Percentiles rank a stretch among this genome's conserved stretches.
Evolutionary conservation across 2,113 vertebrate genomes (phyloP).

Genomic region (Thamnophis sirtalis): DNA sequence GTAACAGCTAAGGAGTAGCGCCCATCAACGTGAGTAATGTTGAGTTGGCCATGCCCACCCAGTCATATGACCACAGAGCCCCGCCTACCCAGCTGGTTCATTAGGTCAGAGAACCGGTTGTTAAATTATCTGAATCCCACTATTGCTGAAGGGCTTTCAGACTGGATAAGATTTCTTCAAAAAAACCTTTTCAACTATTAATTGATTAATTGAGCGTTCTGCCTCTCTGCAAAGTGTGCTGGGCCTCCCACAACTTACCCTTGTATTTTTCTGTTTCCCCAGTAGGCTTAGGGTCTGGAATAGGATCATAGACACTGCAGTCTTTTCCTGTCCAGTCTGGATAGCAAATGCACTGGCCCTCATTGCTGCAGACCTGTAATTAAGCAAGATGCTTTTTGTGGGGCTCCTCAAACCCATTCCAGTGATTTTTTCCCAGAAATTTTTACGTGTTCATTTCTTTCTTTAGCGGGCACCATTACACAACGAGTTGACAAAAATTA

Average conservation of each 20-base stretch:
- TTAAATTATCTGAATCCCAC: no score
- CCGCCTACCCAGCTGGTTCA: no score
- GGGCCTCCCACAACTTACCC: conserved; percentile 67
- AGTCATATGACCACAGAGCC: no score
- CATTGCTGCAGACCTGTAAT: conserved; percentile 87
- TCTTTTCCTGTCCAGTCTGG: conserved; percentile 93
- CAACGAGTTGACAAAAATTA: background rate
- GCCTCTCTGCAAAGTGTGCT: background rate
- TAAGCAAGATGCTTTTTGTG: background rate
- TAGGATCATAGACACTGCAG: conserved; percentile 89
- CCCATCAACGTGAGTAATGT: no score
- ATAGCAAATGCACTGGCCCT: conserved; percentile 94
- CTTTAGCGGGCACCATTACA: background rate
- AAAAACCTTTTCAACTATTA: background rate
- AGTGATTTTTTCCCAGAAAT: background rate
- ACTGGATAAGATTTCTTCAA: background rate
- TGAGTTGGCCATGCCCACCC: no score
- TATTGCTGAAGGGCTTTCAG: background rate
- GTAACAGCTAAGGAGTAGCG: no score
- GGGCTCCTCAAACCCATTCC: background rate
- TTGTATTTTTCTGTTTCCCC: conserved; percentile 83
- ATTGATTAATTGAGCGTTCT: background rate
- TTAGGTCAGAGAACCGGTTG: no score
- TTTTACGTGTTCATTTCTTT: background rate
- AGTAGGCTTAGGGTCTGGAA: conserved; percentile 77